These are phyloP conservation scores for Rosalia funebris DNA, from an alignment of 2,888 invertebrate species.

Conservation along the genomic window DNA sequence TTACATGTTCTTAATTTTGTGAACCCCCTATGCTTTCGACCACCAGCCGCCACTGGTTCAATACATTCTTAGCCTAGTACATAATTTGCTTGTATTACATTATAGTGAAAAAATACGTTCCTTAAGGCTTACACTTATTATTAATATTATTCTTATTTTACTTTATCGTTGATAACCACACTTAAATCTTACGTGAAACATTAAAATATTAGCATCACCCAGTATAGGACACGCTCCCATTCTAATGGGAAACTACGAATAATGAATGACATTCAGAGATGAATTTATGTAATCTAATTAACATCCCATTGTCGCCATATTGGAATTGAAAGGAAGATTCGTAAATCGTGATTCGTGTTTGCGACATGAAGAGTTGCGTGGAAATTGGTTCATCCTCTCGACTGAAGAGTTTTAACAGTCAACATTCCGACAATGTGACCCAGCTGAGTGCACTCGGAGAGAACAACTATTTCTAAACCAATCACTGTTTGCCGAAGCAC, in stretches of 20 bases:
- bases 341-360: conserved; percentile 54
- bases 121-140: too few species aligned
- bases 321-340: conserved; percentile 52
- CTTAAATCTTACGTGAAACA: too few species aligned
- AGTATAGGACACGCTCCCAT: too few species aligned
- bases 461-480: conserved; percentile 51
- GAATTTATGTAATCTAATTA: conserved; percentile 54
- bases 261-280: conserved; percentile 38
- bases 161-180: too few species aligned
- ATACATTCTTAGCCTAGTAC: too few species aligned
- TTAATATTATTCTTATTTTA: too few species aligned
- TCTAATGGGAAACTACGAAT: conserved; percentile 28
- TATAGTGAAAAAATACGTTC: too few species aligned
- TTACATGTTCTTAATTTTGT: too few species aligned
- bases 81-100: too few species aligned
- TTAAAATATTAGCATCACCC: too few species aligned
- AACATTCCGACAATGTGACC: conserved; percentile 56
- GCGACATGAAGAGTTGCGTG: conserved; percentile 57
- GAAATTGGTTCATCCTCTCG: conserved; percentile 60
- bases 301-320: conserved; percentile 49
- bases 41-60: too few species aligned
- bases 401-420: conserved; percentile 58
- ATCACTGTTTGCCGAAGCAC: conserved; percentile 40
- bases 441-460: conserved; percentile 43
- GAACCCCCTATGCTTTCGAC: too few species aligned